Evolutionary conservation across 2,888 invertebrate species (phyloP).

Genomic region (Philereme vetulata): DNA sequence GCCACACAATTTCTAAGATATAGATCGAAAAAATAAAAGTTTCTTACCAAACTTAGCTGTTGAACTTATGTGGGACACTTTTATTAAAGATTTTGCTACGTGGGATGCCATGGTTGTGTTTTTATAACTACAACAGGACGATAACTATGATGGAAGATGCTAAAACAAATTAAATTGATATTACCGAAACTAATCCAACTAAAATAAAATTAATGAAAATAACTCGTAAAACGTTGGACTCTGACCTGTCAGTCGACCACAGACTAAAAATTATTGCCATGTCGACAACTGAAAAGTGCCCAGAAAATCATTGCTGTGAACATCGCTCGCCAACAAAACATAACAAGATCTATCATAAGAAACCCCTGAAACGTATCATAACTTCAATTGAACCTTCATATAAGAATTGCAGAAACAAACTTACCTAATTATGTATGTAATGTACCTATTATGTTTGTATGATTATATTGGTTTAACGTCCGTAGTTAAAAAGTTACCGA

Average conservation of each 20-base stretch:
- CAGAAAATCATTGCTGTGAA: too few species aligned
- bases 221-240: conserved; percentile 74
- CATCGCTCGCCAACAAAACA: too few species aligned
- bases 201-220: conserved; percentile 48
- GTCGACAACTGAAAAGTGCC: neutral
- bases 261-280: conserved; percentile 34
- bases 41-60: conserved; percentile 73
- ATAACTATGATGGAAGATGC: conserved; percentile 42
- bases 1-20: neutral
- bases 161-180: conserved; percentile 46
- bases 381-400: too few species aligned
- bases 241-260: conserved; percentile 60
- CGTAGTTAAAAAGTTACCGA: too few species aligned
- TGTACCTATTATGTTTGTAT: too few species aligned
- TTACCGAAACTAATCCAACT: conserved; percentile 36
- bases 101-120: conserved; percentile 71
- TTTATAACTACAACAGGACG: conserved; percentile 40
- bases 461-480: too few species aligned
- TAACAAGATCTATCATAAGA: too few species aligned
- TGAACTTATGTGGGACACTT: conserved; percentile 65
- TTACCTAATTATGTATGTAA: too few species aligned
- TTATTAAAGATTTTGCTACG: conserved; percentile 71
- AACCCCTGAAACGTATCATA: too few species aligned
- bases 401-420: too few species aligned
- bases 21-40: conserved; percentile 27